Conservation (phyloP, 2,888 invertebrate genomes). For the Drosophila austrosaltans region DNA sequence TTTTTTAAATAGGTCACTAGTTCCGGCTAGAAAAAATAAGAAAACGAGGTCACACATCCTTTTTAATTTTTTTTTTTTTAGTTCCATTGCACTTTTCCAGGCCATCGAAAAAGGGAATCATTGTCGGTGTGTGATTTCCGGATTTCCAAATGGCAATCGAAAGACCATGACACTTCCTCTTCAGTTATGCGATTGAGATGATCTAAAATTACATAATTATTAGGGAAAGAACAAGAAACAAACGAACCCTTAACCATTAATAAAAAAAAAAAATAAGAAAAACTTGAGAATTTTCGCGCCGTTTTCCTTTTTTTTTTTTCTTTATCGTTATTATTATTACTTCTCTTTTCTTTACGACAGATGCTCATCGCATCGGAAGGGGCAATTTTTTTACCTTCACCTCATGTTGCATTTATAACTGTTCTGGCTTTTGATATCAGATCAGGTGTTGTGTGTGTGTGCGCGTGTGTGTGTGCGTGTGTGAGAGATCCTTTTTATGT, state of each 20-base stretch:
- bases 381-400: slow-evolving; percentile 32
- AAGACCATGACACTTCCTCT: slow-evolving; percentile 62
- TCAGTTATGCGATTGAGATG: slow-evolving; percentile 1
- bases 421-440: slow-evolving; percentile 75
- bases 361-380: slow-evolving; percentile 53
- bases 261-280: slow-evolving; percentile 38
- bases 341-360: slow-evolving; percentile 54
- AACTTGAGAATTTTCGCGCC: slow-evolving; percentile 76
- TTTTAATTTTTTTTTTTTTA: slow-evolving; percentile 2
- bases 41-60: slow-evolving; percentile 45
- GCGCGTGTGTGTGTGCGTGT: neutral
- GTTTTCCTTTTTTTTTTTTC: slow-evolving; percentile 41
- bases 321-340: slow-evolving; percentile 1
- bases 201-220: slow-evolving; percentile 76
- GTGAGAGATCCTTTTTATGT: slow-evolving; percentile 41
- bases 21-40: slow-evolving; percentile 48
- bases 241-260: slow-evolving; percentile 58
- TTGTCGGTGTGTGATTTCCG: slow-evolving; percentile 42
- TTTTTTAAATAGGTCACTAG: slow-evolving; percentile 48
- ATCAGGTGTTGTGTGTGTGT: slow-evolving; percentile 64
- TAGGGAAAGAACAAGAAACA: slow-evolving; percentile 25
- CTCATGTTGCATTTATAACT: slow-evolving; percentile 70
- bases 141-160: slow-evolving; percentile 45
- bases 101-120: slow-evolving; percentile 44
- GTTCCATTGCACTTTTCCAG: slow-evolving; percentile 53